Evolutionary conservation across 2,113 vertebrate genomes (phyloP).

Genomic region (Hyperoodon ampullatus): DNA sequence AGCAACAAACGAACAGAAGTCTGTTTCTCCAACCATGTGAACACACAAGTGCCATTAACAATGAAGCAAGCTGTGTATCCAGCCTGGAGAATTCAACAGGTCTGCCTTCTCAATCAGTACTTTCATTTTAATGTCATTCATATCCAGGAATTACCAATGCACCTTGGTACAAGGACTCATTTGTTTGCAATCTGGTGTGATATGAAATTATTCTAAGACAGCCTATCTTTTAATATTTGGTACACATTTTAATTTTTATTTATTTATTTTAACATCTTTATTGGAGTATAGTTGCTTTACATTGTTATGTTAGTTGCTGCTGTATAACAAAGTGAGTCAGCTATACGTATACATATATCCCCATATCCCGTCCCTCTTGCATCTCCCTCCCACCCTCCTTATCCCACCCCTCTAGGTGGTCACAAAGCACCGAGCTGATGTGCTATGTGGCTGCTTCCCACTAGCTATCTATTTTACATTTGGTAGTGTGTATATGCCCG

Average conservation of each 20-base stretch:
- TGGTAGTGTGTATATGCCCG: too few species aligned
- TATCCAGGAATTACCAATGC: conserved; percentile 55
- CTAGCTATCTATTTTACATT: too few species aligned
- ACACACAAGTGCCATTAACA: conserved; percentile 62
- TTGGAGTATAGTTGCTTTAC: too few species aligned
- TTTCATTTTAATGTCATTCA: conserved; percentile 56
- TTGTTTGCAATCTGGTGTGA: conserved; percentile 63
- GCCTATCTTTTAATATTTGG: conserved; percentile 64
- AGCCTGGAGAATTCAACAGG: conserved; percentile 55
- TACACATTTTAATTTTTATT: neutral
- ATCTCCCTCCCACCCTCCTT: too few species aligned
- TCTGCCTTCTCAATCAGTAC: conserved; percentile 56
- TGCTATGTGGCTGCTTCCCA: too few species aligned
- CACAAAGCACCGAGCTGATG: too few species aligned
- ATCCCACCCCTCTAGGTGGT: too few species aligned
- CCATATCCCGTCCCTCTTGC: too few species aligned
- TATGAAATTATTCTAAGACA: conserved; percentile 63
- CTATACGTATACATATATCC: too few species aligned
- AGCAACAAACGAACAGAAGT: conserved; percentile 56
- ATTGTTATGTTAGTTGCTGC: too few species aligned
- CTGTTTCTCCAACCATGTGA: conserved; percentile 54
- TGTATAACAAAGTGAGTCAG: too few species aligned
- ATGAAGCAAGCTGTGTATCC: neutral
- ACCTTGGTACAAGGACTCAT: conserved; percentile 57
- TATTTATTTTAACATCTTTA: too few species aligned